phyloP scores from a whole-genome alignment of 1,140 invertebrate species.

The Rhizoglyphus robini region DNA sequence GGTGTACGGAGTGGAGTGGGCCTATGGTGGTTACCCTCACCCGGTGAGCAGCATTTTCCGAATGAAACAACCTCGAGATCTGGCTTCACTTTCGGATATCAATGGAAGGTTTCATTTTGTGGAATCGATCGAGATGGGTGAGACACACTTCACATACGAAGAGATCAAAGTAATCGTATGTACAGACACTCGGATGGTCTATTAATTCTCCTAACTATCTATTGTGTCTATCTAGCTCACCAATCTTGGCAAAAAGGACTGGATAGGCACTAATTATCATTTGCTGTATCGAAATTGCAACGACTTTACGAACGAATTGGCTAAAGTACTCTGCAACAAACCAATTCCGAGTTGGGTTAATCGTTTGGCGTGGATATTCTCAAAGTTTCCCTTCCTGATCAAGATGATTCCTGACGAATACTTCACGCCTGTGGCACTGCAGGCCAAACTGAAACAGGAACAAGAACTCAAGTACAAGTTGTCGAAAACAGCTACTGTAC shows the following conservation, averaged over 20 bases:
- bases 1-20: slow-evolving; percentile 2
- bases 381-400: slow-evolving; percentile 83
- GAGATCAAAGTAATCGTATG: background rate
- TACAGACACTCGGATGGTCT: background rate
- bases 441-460: background rate
- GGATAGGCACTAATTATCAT: slow-evolving; percentile 8
- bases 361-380: slow-evolving; percentile 86
- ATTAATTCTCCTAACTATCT: too few relatives aligned
- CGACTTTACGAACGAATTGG: background rate
- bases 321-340: slow-evolving; percentile 75
- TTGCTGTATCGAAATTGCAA: slow-evolving; percentile 7
- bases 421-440: slow-evolving; percentile 24
- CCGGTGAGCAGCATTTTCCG: background rate
- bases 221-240: background rate
- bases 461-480: background rate
- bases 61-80: background rate
- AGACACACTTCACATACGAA: background rate
- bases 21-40: background rate
- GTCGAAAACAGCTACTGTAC: background rate
- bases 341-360: slow-evolving; percentile 96
- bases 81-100: background rate
- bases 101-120: background rate
- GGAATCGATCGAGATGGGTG: background rate
- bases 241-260: background rate
- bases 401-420: slow-evolving; percentile 17